A percentile compares a stretch with the other conserved stretches of the same genome.
phyloP scores from a whole-genome alignment of 2,113 vertebrate species.

The Lonchura striata region DNA sequence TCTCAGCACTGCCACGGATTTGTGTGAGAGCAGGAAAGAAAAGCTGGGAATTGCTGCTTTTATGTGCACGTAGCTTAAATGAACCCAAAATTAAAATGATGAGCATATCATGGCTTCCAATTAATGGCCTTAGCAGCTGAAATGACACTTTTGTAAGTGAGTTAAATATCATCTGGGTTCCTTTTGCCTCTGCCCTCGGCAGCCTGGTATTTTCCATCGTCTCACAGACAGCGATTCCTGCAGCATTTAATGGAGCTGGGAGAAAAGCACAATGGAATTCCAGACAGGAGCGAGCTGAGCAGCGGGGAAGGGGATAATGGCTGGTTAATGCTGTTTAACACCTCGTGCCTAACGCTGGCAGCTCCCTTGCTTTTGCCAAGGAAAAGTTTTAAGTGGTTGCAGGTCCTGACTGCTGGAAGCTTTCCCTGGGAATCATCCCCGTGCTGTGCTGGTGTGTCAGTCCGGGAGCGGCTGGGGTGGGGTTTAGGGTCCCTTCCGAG shows the following conservation, averaged over 20 bases:
- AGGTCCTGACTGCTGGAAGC: not conserved
- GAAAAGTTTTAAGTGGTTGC: not conserved
- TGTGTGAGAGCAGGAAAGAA: not conserved
- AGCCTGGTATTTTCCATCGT: not conserved
- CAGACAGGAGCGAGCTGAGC: not conserved
- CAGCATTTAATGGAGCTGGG: constrained; percentile 24
- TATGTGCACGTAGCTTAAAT: not conserved
- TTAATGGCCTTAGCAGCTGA: not conserved
- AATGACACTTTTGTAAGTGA: not conserved
- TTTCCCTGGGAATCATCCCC: not conserved
- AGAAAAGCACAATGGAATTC: constrained; percentile 1
- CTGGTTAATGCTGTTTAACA: constrained; percentile 3
- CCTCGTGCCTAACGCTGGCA: not conserved
- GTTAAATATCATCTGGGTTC: not conserved
- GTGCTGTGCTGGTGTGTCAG: not conserved
- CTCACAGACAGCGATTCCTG: not conserved
- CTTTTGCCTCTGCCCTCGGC: not conserved
- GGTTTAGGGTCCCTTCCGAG: not conserved
- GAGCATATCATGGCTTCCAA: not conserved
- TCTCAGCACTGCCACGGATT: not conserved
- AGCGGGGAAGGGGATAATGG: not conserved
- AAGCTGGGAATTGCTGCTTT: not conserved
- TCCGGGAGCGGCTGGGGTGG: not conserved
- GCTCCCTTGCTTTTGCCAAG: not conserved
- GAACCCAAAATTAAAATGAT: constrained; percentile 21